Conservation (phyloP, 2,888 invertebrate species). For the Odontothrips loti region DNA sequence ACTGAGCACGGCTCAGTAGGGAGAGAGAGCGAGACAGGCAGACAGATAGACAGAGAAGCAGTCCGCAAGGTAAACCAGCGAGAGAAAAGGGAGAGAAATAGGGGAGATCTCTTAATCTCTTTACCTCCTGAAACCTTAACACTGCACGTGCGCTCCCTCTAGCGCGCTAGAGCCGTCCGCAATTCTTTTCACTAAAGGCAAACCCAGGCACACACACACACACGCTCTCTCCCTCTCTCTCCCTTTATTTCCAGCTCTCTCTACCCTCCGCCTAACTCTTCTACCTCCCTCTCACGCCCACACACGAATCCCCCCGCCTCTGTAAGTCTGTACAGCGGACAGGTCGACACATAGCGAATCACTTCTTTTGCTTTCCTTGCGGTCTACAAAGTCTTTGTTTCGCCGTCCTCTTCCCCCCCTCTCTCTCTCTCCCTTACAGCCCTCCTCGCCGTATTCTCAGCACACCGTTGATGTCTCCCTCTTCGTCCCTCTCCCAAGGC, state of each 20-base stretch:
- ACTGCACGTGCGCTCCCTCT: neutral
- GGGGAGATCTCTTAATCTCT: neutral
- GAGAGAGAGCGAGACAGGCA: neutral
- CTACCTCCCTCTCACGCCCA: neutral
- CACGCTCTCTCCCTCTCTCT: neutral
- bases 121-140: neutral
- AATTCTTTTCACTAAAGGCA: no score
- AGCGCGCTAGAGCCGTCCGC: neutral
- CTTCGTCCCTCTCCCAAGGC: no score
- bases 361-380: no score
- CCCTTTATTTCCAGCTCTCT: neutral
- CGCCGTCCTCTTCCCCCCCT: no score
- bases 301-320: no score
- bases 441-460: no score
- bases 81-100: neutral
- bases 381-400: no score
- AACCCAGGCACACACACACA: no score
- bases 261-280: neutral
- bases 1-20: neutral
- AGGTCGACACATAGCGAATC: no score
- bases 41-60: neutral
- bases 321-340: no score
- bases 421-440: no score
- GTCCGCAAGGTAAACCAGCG: neutral
- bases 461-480: no score